Base-by-base conservation (phyloP, 2,113 vertebrate genomes). In the Herpailurus yagouaroundi region DNA sequence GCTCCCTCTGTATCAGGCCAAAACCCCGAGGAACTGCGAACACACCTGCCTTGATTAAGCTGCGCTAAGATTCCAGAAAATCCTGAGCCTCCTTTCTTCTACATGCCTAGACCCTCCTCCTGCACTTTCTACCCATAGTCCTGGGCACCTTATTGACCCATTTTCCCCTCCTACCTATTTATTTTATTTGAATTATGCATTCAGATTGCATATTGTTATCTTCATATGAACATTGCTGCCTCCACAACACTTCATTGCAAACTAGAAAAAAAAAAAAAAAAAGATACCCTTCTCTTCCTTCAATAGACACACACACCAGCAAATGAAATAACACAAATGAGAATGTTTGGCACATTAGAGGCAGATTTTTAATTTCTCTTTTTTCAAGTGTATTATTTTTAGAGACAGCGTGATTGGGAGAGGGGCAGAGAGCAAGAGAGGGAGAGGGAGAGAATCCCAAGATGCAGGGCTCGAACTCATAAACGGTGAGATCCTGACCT, bases 231-330 rank as follows among this genome's bases (percentile, higher is more conserved):
- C 38, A 45, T 5, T 10, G 11, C 19, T 36, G 4, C 15, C 4
- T 88, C 14, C 48, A 18, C 23, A 66, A 12, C 48, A 57, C 4
- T 21, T 29, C 73, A 36, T 4, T 33, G 55, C 11, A 41, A 90
- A 79, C 7, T 38, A 48, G 7, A 52, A 16, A 18, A 60, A 60
- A 60, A 16, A 18, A 60, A 60, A 60, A 36, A 33, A 48, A 33
- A 69, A 19, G 16, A 14, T 1, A 25, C 0, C 21, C 4, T 5
- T 63, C 69, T 79, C 16, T 91, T 41, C 74, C 2, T 11, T 6
- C 31, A 50, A 9, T 1, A 66, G 21, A 74, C 1, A 27, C 1
- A 21, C 1, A 27, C 1, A 21, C 9, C 36, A 69, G 2, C 18
- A 50, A 23, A 88, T 33, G 33, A 92, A 63, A 31, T 83, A 27